Base-by-base conservation (phyloP, 2,888 invertebrate species). In the Drosophila birchii region DNA sequence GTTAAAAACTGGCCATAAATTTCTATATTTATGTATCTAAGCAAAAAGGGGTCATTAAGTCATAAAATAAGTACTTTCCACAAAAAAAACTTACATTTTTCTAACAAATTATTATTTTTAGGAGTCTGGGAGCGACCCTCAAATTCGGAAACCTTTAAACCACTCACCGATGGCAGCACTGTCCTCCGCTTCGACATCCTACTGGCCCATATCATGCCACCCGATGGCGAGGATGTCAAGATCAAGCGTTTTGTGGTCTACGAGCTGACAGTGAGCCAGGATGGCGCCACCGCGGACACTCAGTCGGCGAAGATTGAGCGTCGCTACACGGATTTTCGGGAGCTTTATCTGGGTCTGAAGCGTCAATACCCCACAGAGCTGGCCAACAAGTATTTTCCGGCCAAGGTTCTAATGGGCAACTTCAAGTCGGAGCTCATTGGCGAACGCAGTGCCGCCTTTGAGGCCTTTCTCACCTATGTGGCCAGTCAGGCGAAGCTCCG, bases 311-410 rank as follows among this genome's bases (percentile, higher is more conserved):
- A 94, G 71, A 94, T 96, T 54, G 95, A 96, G 85, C 93, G 96
- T 58, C 93, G 96, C 79, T 96, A 96, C 90, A 95, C 96, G 9
- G 95, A 96, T 82, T 96, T 96, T 90, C 92, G 95, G 57, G 94
- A 94, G 72, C 92, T 96, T 5, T 96, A 95, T 87, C 94, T 93
- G 77, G 93, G 93, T 3, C 91, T 96, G 29, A 95, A 94, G 81
- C 94, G 94, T 72, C 94, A 94, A 55, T 93, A 93, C 89, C 94
- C 95, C 1, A 84, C 92, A 38, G 89, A 94, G 67, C 91, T 96
- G 91, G 90, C 89, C 32, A 75, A 80, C 11, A 90, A 95, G 8
- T 92, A 93, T 56, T 96, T 96, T 91, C 96, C 96, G 12, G 95
- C 94, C 90, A 96, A 96, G 93, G 95, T 94, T 78, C 88, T 96